Conservation (phyloP, 2,888 invertebrate species). For the Tenthredo scrophulariae region DNA sequence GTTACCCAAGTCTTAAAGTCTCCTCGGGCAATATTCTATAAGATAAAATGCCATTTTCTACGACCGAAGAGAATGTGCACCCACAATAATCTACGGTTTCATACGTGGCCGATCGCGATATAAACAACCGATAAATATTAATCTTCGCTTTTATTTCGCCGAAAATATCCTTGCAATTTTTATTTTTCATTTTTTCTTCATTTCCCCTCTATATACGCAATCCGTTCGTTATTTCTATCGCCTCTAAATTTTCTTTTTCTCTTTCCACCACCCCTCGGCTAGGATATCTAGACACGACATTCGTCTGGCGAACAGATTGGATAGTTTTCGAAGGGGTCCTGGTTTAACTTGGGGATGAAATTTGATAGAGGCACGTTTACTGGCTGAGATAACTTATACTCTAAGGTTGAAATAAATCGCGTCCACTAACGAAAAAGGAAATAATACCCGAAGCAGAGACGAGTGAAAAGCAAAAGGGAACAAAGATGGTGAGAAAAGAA, state of each 20-base stretch:
- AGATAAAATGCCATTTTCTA: slow-evolving; percentile 12
- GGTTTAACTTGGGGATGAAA: slow-evolving; percentile 25
- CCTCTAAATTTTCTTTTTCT: background rate
- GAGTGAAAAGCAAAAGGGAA: too few species aligned
- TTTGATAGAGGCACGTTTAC: slow-evolving; percentile 39
- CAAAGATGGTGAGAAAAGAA: background rate
- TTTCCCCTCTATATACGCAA: background rate
- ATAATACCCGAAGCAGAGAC: background rate
- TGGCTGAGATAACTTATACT: background rate
- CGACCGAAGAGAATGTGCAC: background rate
- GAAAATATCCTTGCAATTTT: background rate
- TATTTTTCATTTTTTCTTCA: background rate
- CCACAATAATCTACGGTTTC: background rate
- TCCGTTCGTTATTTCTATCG: background rate
- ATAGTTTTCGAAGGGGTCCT: slow-evolving; percentile 14
- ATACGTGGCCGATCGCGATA: background rate
- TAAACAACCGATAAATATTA: background rate
- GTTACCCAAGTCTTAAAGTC: slow-evolving; percentile 69
- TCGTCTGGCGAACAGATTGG: background rate
- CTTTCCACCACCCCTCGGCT: background rate
- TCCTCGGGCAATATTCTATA: slow-evolving; percentile 67
- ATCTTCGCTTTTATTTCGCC: background rate
- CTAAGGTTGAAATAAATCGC: background rate
- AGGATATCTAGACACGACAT: background rate
- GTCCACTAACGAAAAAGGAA: background rate